Base-by-base conservation (phyloP, 2,797 vertebrate genomes). In the Nasua narica region DNA sequence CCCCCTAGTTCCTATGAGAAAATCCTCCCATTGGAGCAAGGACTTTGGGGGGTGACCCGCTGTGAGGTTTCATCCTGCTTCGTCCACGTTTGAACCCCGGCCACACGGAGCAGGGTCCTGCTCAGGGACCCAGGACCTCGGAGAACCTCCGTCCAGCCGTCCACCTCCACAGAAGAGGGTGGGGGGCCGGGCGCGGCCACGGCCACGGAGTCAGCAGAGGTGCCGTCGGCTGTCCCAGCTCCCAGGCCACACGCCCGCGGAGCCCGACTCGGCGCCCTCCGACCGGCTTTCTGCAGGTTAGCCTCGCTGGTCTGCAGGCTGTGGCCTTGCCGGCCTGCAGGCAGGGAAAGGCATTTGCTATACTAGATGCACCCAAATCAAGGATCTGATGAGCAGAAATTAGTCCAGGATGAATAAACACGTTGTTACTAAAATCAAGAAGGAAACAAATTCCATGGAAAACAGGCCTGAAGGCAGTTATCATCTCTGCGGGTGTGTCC, bases 141-240 rank as follows among this genome's bases (percentile, higher is more conserved):
- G 62, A 32, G 27, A 16, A 25, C 5, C 0, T 27, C 16, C 1
- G 18, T 3, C 76, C 60, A 2, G 0, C 27, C 1, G 0, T 6
- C 43, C 3, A 3, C 29, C 27, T 35, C 3, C 11, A 1, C 0
- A 7, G 62, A 69, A 27, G 29, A 23, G 60, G 35, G 2, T 14
- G 0, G 46, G 56, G 62, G 48, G 60, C 25, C 8, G 2, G n/a
- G 14, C 7, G 2, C 0, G 2, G 46, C 35, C 11, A 1, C 4
- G 1, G 27, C 87, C 60, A 7, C 19, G 1, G 10, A 5, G 43
- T 40, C 40, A 54, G 18, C 25, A 6, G 25, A 13, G 11, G 9
- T 52, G 0, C 32, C 35, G 7, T 56, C 16, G 7, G 18, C 13
- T 0, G 16, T 29, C 12, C 25, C 56, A 0, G 9, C 2, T 7